Percentiles rank a stretch among this genome's conserved stretches.
Conservation (phyloP, 2,113 vertebrate species). For the Tupaia chinensis region DNA sequence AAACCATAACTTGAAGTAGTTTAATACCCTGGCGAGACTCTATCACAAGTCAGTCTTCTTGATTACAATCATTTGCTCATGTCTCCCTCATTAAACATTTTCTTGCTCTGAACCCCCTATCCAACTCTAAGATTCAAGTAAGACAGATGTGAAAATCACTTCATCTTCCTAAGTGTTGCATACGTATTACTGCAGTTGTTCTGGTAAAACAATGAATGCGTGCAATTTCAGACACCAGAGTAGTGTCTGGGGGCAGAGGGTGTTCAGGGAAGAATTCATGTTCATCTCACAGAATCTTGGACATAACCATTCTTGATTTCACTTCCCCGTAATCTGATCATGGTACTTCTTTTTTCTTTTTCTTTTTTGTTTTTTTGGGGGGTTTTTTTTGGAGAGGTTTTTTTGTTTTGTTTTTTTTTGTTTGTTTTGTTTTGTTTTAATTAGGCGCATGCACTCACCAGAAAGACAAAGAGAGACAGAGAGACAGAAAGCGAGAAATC, state of each 20-base stretch:
- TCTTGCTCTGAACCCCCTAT: no score
- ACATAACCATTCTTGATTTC: background rate
- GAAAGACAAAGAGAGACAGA: no score
- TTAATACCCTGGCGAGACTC: background rate
- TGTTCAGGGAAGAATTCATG: background rate
- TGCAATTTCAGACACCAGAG: background rate
- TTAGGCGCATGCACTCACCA: no score
- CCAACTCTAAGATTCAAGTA: background rate
- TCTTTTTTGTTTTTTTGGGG: constrained; percentile 22
- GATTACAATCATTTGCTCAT: background rate
- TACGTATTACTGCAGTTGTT: background rate
- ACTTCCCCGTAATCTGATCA: background rate
- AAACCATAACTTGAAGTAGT: background rate
- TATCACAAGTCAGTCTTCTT: background rate
- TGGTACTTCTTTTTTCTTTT: background rate
- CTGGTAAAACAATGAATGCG: background rate
- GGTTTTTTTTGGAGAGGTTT: background rate
- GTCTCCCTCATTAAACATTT: background rate
- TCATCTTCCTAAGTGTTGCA: background rate
- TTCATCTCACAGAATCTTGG: background rate
- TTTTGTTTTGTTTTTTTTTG: no score
- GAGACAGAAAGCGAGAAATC: no score
- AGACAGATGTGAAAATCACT: background rate
- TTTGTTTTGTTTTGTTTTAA: no score
- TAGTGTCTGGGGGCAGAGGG: no score